These are phyloP conservation scores for Epinephelus moara DNA, from an alignment of 2,113 vertebrate genomes.

Conservation along the genomic window DNA sequence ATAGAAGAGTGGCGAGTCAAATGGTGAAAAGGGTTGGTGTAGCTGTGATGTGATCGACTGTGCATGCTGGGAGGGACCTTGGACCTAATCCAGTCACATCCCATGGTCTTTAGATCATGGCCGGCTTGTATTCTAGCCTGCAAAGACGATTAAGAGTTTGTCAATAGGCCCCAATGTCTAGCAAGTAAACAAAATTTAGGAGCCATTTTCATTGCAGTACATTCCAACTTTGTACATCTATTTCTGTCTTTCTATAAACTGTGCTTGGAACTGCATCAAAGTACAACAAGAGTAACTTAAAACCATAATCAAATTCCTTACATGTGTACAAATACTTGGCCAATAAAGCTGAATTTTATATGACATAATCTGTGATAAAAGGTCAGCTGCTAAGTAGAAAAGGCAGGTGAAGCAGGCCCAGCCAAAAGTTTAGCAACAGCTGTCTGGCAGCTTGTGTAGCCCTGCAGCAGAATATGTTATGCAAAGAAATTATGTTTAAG, in stretches of 20 bases:
- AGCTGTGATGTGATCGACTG: constrained; percentile 4
- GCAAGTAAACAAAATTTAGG: neutral
- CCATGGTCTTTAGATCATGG: neutral
- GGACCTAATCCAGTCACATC: constrained; percentile 9
- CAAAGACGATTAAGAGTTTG: constrained; percentile 1
- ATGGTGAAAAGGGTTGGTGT: neutral
- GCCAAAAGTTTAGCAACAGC: neutral
- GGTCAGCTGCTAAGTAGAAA: neutral
- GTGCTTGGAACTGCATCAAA: neutral
- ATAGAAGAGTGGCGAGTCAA: neutral
- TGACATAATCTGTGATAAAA: neutral
- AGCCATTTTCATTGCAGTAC: neutral
- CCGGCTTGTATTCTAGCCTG: neutral
- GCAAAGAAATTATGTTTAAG: neutral
- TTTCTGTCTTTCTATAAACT: neutral
- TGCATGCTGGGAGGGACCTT: neutral
- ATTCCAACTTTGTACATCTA: neutral
- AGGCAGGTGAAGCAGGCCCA: neutral
- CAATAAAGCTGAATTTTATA: neutral
- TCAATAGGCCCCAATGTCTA: neutral
- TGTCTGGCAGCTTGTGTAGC: neutral
- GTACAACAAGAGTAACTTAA: neutral
- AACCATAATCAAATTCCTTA: neutral
- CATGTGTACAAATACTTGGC: neutral
- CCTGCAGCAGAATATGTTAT: neutral